Conservation (phyloP, 1,140 invertebrate genomes). For the Eupeodes corollae region DNA sequence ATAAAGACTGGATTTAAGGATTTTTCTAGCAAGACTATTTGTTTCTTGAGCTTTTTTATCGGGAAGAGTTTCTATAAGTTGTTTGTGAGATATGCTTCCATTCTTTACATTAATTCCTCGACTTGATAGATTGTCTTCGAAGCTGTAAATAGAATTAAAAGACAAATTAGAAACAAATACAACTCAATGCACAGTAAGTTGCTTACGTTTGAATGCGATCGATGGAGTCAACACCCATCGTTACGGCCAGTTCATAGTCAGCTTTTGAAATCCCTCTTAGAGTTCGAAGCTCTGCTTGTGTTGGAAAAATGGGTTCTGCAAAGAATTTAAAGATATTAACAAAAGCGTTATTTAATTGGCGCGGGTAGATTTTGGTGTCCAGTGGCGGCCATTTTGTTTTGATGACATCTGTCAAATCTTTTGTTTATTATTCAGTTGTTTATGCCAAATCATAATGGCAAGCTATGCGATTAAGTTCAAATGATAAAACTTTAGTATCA, state of each 20-base stretch:
- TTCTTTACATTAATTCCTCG: conserved; percentile 24
- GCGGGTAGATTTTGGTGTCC: too few relatives aligned
- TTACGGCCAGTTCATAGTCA: neutral
- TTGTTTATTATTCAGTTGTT: too few relatives aligned
- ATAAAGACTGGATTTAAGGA: conserved; percentile 23
- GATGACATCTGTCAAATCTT: too few relatives aligned
- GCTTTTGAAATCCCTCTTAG: neutral
- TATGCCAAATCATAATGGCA: too few relatives aligned
- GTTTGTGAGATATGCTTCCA: conserved; percentile 23
- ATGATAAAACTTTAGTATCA: too few relatives aligned
- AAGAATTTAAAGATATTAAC: too few relatives aligned
- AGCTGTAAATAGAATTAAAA: conserved; percentile 9
- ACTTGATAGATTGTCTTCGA: conserved; percentile 21
- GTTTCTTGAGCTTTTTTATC: conserved; percentile 17
- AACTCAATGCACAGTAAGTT: neutral
- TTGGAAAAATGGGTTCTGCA: too few relatives aligned
- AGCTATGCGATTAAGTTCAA: too few relatives aligned
- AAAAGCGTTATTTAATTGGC: too few relatives aligned
- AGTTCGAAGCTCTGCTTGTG: too few relatives aligned
- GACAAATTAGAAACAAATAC: neutral
- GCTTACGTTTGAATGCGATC: too few relatives aligned
- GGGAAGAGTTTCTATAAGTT: conserved; percentile 27
- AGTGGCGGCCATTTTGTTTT: too few relatives aligned
- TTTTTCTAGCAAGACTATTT: conserved; percentile 23
- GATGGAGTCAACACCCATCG: neutral